Evolutionary conservation across 2,113 vertebrate genomes (phyloP), one percentile per base, ranked within the genome.

Genomic region (Hippocampus comes): DNA sequence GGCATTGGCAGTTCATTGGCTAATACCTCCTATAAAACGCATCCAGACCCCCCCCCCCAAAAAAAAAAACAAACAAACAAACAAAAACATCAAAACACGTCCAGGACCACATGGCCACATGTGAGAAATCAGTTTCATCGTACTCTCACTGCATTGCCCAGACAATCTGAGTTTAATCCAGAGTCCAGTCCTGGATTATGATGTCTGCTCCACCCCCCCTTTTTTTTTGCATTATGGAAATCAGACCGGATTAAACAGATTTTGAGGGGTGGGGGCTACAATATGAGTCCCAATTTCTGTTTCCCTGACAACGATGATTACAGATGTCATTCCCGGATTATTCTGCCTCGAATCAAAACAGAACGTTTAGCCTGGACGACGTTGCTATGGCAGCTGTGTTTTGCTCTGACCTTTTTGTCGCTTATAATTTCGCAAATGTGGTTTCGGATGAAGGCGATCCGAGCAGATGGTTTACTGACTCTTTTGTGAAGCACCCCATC

Each of bases 91-190:
- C 49, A 51, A 51, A 30, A 30, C 30, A 30, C 3, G 4, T 49
- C 48, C 17, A 11, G 10, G 48, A 49, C 15, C 48, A 49, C 51
- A 55, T 21, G 21, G 18, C 46, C 61, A 1, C 72, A 66, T 81
- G 76, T 84, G 82, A 78, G 66, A 86, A 78, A 86, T 79, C 78
- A 51, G 41, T 72, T 66, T 77, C 74, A 82, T 66, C 79, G 74
- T 74, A 81, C 77, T 83, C 82, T 78, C 67, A 81, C 72, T 87
- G 67, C 27, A 77, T 64, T 72, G 82, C 75, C 85, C 82, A 89
- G 84, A 90, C 88, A 88, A 86, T 82, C 81, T 79, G 30, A 77
- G 51, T 41, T 34, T 89, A 90, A 90, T 90, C 85, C 86, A 46
- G 64, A 79, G 82, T 87, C 84, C 85, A 76, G 81, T 80, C 77